Evolutionary conservation across 2,113 vertebrate genomes (phyloP), one percentile per base, ranked within the genome.

Genomic region (Urocolius indicus): DNA sequence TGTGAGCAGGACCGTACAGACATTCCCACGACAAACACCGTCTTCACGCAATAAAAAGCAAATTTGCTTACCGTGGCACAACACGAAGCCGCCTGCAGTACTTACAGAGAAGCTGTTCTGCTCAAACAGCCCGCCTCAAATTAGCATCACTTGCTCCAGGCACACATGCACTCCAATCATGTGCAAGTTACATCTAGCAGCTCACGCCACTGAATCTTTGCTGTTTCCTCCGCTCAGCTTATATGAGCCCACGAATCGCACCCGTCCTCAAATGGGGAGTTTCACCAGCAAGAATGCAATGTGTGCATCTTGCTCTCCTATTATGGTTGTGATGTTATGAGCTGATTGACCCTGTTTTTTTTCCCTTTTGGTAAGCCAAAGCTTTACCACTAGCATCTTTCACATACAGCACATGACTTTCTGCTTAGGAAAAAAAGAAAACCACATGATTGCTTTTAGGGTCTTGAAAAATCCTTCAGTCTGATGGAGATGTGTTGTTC

Each of bases 381-480:
- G 45, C 62, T 79, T 73, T 63, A 71, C 72, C n/a, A 34, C n/a
- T 16, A 63, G 86, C 46, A 88, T 29, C 88, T 32, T 80, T 85
- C 80, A 29, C 5, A 54, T n/a, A 23, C 1, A 61, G 81, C 81
- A 48, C 52, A 18, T 51, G 73, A 82, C 57, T 48, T 74, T 52
- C 72, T 93, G 66, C 73, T 90, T 26, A 19, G 51, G 34, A 19
- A 27, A 63, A 67, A 51, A 19, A 41, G 26, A 75, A 20, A 58
- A 30, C 54, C 55, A 30, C 4, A 43, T 1, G 9, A 13, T 45
- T 69, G 79, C 30, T 83, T 87, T 65, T 65, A 0, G 7, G 52
- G 68, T 82, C 83, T 75, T 72, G 59, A 80, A 91, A 93, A 93
- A 95, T 69, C 59, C 55, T 78, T 89, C 2, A n/a, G 68, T 26